phyloP scores from a whole-genome alignment of 2,113 vertebrate species.

The Sardina pilchardus region DNA sequence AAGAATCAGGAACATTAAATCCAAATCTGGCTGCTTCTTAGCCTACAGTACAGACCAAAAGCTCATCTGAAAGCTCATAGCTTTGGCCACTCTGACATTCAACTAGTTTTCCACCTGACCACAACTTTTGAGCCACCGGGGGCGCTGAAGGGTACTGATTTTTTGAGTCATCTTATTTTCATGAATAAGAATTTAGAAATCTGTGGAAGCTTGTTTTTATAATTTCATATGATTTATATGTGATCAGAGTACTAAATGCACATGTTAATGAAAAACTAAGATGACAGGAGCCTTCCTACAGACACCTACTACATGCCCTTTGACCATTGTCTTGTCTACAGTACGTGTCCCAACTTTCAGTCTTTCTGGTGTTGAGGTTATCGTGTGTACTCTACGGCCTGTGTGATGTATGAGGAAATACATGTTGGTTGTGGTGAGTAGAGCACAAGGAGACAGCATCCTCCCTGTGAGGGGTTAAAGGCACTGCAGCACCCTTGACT shows the following conservation, averaged over 20 bases:
- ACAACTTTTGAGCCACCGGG: no score
- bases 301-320: background rate
- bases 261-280: background rate
- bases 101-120: no score
- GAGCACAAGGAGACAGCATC: background rate
- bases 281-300: background rate
- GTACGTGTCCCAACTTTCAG: background rate
- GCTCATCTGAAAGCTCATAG: no score
- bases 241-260: background rate
- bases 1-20: no score
- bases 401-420: background rate
- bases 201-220: background rate
- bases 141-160: no score
- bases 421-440: background rate
- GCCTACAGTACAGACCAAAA: no score
- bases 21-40: no score
- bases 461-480: background rate
- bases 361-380: background rate
- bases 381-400: background rate
- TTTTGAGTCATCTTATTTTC: background rate
- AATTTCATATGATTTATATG: background rate
- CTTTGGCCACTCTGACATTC: no score
- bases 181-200: background rate
- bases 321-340: background rate
- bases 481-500: constrained; percentile 37